These are phyloP conservation scores for Elachura formosa DNA, from an alignment of 2,113 vertebrate genomes.

Conservation along the genomic window DNA sequence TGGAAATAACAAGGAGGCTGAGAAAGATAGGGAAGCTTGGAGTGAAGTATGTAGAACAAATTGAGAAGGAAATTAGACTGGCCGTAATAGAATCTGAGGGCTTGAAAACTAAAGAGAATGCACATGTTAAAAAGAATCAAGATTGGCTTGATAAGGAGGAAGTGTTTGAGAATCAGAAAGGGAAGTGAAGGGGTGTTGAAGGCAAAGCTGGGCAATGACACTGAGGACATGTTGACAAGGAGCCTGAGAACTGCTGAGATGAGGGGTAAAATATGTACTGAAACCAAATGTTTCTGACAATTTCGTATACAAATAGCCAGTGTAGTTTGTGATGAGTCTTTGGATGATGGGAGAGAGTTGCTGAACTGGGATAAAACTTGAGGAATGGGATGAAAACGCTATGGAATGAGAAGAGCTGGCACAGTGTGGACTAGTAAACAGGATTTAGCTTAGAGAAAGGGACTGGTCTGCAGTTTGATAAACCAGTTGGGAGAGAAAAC, in stretches of 20 bases:
- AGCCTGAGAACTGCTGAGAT: background rate
- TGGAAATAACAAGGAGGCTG: background rate
- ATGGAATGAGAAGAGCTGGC: background rate
- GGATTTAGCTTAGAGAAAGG: background rate
- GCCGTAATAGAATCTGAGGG: background rate
- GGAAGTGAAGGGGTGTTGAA: background rate
- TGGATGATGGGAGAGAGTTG: background rate
- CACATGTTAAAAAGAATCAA: background rate
- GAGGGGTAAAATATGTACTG: background rate
- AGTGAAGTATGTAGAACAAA: background rate
- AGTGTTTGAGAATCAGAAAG: background rate
- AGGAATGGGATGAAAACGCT: background rate
- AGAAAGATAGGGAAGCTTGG: background rate
- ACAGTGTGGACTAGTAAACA: background rate
- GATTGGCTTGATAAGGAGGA: background rate
- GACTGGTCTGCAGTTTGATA: background rate
- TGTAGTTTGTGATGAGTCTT: background rate
- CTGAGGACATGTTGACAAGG: background rate
- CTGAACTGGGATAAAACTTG: background rate
- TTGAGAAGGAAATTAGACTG: background rate
- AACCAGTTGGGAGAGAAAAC: background rate
- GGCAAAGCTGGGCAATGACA: background rate
- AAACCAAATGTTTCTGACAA: background rate
- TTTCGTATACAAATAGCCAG: background rate
- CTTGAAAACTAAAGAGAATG: background rate